Evolutionary conservation across 2,888 invertebrate genomes (phyloP).

Genomic region (Spilarctia lutea): DNA sequence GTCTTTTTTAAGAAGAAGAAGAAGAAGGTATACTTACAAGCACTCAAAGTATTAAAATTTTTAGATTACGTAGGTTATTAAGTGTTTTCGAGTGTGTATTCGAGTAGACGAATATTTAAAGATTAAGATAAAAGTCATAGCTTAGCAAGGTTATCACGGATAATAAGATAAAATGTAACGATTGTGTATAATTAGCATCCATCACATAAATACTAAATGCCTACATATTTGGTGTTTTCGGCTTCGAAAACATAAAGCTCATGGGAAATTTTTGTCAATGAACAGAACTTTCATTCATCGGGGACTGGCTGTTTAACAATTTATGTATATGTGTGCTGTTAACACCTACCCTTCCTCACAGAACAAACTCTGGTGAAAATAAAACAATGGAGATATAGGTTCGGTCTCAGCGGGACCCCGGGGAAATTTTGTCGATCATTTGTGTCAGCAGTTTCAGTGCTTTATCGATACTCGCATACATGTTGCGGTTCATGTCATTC

Average conservation of each 20-base stretch:
- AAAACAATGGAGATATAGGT: conserved; percentile 57
- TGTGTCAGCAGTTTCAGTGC: conserved; percentile 61
- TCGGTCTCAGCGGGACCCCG: conserved; percentile 50
- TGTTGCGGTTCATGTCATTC: conserved; percentile 44
- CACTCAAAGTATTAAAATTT: no score
- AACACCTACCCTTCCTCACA: conserved; percentile 53
- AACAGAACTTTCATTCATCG: conserved; percentile 50
- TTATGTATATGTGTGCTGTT: conserved; percentile 57
- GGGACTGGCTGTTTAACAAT: conserved; percentile 59
- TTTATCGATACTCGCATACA: conserved; percentile 58
- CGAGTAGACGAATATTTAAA: background rate
- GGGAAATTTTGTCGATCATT: conserved; percentile 70
- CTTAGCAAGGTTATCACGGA: background rate
- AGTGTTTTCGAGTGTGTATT: background rate
- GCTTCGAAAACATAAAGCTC: conserved; percentile 50
- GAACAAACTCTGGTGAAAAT: conserved; percentile 54
- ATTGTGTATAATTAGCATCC: conserved; percentile 25
- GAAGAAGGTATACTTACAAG: no score
- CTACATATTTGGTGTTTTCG: conserved; percentile 22
- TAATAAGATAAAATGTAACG: conserved; percentile 1
- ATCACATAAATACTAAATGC: conserved; percentile 32
- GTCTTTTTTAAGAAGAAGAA: no score
- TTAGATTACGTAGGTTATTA: no score
- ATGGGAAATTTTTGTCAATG: conserved; percentile 65
- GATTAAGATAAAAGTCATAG: background rate